Evolutionary conservation across 1,140 invertebrate species (phyloP).

Genomic region (Zaprionus kolodkinae): DNA sequence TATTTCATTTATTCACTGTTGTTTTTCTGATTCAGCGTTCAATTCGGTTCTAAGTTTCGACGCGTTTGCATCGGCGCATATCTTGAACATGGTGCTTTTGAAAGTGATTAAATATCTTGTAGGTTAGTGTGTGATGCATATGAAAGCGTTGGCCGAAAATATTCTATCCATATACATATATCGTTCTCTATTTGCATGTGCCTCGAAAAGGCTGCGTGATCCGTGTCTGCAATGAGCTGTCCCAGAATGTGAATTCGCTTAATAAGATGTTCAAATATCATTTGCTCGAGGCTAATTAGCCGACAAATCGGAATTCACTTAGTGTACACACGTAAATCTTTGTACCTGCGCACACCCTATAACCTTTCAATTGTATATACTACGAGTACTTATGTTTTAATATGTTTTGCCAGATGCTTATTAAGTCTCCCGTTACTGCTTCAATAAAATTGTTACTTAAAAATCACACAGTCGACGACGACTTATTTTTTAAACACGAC

Average conservation of each 20-base stretch:
- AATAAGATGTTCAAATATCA: slow-evolving; percentile 78
- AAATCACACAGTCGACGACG: background rate
- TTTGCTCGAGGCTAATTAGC: slow-evolving; percentile 63
- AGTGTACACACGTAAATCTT: background rate
- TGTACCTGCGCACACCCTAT: slow-evolving; percentile 27
- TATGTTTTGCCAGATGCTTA: slow-evolving; percentile 43
- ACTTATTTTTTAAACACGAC: background rate
- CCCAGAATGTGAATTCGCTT: slow-evolving; percentile 72
- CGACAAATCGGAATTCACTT: slow-evolving; percentile 3
- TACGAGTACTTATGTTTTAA: background rate
- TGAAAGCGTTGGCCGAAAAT: background rate
- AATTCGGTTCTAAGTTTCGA: slow-evolving; percentile 80
- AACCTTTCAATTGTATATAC: slow-evolving; percentile 8
- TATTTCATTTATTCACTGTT: slow-evolving; percentile 73
- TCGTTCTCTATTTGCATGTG: slow-evolving; percentile 30
- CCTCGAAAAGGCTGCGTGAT: slow-evolving; percentile 62
- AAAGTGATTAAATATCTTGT: slow-evolving; percentile 78
- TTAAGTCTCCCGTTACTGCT: slow-evolving; percentile 54
- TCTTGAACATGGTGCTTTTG: slow-evolving; percentile 72
- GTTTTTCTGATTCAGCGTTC: slow-evolving; percentile 65
- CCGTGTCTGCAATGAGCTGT: slow-evolving; percentile 70
- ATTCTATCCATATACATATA: slow-evolving; percentile 5
- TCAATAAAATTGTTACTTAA: slow-evolving; percentile 45
- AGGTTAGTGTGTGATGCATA: slow-evolving; percentile 59
- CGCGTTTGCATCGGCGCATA: slow-evolving; percentile 70